Evolutionary conservation across 2,888 invertebrate species (phyloP).

Genomic region (Trachelus tabidus): DNA sequence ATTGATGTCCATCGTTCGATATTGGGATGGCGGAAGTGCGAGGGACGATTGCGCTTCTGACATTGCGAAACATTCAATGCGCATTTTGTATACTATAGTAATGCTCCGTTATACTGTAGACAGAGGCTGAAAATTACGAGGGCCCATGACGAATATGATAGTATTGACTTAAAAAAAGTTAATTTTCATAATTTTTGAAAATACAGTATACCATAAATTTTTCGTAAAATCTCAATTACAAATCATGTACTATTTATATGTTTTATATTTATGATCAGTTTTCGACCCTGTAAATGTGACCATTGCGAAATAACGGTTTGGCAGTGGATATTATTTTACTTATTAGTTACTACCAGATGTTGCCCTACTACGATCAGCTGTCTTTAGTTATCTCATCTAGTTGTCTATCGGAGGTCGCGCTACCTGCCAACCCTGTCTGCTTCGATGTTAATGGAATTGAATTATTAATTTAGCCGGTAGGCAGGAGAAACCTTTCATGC

Average conservation of each 20-base stretch:
- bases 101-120: not conserved
- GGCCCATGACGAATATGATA: not conserved
- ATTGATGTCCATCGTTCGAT: not conserved
- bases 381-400: not conserved
- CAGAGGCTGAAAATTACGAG: not conserved
- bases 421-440: not conserved
- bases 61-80: not conserved
- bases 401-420: not conserved
- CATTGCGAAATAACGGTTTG: not conserved
- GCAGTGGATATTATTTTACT: not conserved
- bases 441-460: constrained; percentile 39
- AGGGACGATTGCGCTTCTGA: not conserved
- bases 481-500: constrained; percentile 16
- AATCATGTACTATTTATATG: not conserved
- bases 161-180: not conserved
- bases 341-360: not conserved
- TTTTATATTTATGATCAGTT: not conserved
- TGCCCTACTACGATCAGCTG: not conserved
- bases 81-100: not conserved
- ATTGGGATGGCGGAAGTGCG: not conserved
- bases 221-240: not conserved
- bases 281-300: not conserved
- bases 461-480: constrained; percentile 41
- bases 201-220: no score
- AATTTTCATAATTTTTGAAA: no score